Conservation (phyloP, 1,140 invertebrate species). For the Geopemphigus sp. region DNA sequence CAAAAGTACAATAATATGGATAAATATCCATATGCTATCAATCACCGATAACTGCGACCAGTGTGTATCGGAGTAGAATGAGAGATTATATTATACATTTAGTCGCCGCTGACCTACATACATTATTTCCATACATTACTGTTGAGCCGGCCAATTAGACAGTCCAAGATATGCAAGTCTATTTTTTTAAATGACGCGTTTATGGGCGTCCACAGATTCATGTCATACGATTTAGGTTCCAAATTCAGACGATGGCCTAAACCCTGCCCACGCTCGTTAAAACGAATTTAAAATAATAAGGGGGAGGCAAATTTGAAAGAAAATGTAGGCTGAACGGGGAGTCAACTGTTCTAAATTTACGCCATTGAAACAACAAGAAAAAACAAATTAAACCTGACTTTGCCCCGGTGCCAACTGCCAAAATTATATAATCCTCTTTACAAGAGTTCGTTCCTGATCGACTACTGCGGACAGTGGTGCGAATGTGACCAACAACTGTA, state of each 20-base stretch:
- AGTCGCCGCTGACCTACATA: conserved; percentile 27
- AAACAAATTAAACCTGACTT: conserved; percentile 20
- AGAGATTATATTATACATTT: conserved; percentile 1
- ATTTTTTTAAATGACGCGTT: conserved; percentile 33
- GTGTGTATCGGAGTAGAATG: background rate
- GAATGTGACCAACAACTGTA: background rate
- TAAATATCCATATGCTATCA: background rate
- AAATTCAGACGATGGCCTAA: background rate
- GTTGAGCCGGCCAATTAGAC: conserved; percentile 16
- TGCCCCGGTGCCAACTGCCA: conserved; percentile 27
- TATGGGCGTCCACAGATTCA: background rate
- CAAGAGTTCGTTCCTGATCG: conserved; percentile 3
- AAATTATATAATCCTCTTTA: conserved; percentile 13
- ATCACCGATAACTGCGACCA: background rate
- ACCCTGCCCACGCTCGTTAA: background rate
- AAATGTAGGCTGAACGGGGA: conserved; percentile 40
- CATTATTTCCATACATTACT: conserved; percentile 14
- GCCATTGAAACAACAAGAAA: conserved; percentile 24
- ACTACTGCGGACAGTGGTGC: background rate
- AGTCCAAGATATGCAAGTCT: background rate
- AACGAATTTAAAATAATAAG: conserved; percentile 7
- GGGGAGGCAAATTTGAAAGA: background rate
- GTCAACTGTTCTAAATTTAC: conserved; percentile 34
- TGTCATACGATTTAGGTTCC: conserved; percentile 14
- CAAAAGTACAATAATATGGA: background rate